Evolutionary conservation across 1,140 invertebrate genomes (phyloP).

Genomic region (Conus ventricosus): DNA sequence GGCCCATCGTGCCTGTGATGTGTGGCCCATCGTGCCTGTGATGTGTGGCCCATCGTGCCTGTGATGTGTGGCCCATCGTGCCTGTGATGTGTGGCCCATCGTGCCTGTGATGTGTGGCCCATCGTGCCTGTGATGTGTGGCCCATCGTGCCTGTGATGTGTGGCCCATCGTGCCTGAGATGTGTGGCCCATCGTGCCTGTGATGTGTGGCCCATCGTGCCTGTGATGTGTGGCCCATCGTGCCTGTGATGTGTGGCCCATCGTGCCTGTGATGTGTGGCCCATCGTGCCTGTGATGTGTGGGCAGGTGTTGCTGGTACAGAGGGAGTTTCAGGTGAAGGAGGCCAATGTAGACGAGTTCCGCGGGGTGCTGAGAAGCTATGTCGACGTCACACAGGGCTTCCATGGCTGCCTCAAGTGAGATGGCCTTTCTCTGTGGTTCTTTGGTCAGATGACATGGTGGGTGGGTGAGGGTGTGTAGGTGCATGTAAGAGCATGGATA

Average conservation of each 20-base stretch:
- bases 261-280: background rate
- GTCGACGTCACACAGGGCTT: constrained; percentile 61
- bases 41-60: background rate
- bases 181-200: background rate
- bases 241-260: background rate
- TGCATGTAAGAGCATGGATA: too few relatives aligned
- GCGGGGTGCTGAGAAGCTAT: constrained; percentile 50
- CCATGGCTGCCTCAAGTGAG: constrained; percentile 60
- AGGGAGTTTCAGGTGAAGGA: constrained; percentile 53
- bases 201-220: background rate
- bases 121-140: background rate
- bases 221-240: background rate
- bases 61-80: background rate
- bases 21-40: background rate
- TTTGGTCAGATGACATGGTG: background rate
- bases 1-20: background rate
- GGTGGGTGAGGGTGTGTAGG: too few relatives aligned
- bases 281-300: background rate
- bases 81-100: background rate
- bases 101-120: background rate
- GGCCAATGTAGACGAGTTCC: constrained; percentile 54
- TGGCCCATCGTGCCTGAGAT: too few relatives aligned
- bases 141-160: too few relatives aligned
- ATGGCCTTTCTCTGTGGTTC: background rate
- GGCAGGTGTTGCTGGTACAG: constrained; percentile 59